These are phyloP conservation scores for Augochlorella aurata DNA, from an alignment of 2,888 invertebrate species.

Conservation along the genomic window DNA sequence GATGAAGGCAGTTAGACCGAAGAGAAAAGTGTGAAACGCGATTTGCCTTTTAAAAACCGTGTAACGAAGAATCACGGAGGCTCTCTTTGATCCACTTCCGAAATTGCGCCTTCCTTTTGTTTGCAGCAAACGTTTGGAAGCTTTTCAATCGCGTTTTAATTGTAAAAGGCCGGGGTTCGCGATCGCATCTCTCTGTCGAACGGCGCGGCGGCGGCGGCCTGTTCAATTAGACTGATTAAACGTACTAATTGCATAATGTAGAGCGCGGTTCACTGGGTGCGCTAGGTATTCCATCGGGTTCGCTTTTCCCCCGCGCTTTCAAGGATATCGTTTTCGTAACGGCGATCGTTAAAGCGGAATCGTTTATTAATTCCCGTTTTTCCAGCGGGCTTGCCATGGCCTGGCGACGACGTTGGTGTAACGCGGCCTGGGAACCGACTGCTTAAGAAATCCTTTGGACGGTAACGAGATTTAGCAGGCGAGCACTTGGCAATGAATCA, in stretches of 20 bases:
- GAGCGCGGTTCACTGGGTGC: not conserved
- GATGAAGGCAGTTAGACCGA: not conserved
- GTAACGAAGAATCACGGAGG: not conserved
- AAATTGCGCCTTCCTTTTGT: not conserved
- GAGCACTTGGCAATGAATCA: conserved; percentile 28
- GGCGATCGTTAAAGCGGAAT: conserved; percentile 38
- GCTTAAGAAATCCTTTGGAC: conserved; percentile 27
- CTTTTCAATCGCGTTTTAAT: not conserved
- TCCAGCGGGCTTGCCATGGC: conserved; percentile 16
- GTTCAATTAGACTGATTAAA: conserved; percentile 35
- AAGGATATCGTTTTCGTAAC: conserved; percentile 52
- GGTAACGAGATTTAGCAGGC: conserved; percentile 18
- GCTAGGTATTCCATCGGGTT: not conserved
- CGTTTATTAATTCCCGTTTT: conserved; percentile 44
- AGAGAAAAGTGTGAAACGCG: not conserved
- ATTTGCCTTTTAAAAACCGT: not conserved
- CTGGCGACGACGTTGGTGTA: not conserved
- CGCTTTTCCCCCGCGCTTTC: conserved; percentile 35
- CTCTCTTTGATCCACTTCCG: not conserved
- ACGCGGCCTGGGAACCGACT: conserved; percentile 4
- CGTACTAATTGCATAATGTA: conserved; percentile 40
- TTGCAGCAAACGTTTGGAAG: not conserved
- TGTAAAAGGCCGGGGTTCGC: not conserved
- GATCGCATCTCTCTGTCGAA: not conserved
- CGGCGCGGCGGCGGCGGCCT: not conserved